Evolutionary conservation across 2,113 vertebrate genomes (phyloP).

Genomic region (Capreolus pygargus): DNA sequence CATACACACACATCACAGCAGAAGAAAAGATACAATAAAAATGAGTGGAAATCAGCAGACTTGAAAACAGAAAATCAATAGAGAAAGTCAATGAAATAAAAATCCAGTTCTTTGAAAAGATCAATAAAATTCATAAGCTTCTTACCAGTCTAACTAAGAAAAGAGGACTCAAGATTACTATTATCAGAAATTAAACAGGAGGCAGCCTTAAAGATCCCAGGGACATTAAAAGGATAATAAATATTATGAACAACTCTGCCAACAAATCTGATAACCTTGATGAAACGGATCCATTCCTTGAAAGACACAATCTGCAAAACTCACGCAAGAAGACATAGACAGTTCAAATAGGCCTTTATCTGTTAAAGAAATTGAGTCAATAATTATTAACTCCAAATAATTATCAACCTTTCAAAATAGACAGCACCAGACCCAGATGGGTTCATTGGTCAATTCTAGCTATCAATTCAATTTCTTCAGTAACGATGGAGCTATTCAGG

Average conservation of each 20-base stretch:
- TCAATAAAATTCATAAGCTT: neutral
- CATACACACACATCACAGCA: neutral
- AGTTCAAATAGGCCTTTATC: neutral
- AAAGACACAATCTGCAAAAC: neutral
- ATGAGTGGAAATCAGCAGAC: neutral
- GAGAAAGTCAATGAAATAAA: neutral
- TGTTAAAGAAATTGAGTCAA: neutral
- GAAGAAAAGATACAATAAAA: neutral
- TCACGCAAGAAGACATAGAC: neutral
- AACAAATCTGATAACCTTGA: neutral
- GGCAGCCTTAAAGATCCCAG: too few species aligned
- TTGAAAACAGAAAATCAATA: neutral
- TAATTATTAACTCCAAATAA: neutral
- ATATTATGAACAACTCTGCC: neutral
- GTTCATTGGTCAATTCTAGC: neutral
- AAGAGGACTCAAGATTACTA: neutral
- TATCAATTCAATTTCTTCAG: neutral
- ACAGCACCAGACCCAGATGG: neutral
- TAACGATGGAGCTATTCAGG: neutral
- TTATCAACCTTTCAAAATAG: neutral
- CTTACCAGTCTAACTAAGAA: neutral
- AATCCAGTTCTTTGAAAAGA: neutral
- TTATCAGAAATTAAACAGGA: neutral
- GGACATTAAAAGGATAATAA: neutral
- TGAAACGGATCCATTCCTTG: neutral